Base-by-base conservation (phyloP, 23 tunicate species). In the Styela clava region DNA sequence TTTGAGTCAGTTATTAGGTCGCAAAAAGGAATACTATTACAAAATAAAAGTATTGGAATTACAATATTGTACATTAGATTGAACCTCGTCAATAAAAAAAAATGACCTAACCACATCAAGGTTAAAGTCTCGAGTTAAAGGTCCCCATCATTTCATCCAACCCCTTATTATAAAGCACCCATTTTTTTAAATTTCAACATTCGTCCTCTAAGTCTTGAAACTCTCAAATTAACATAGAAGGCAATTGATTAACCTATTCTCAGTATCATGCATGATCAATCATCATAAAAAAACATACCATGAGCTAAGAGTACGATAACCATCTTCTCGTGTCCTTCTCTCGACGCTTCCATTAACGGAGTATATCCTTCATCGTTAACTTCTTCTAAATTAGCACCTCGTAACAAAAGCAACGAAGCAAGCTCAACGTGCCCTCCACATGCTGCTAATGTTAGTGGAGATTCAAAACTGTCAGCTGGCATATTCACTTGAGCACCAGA, bases 361-460 rank as follows among this genome's bases (percentile, higher is more conserved):
- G 99, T 95, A 83, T 95, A 95, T 31, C 99, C 99, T 52, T 95
- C 99, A 74, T 95, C 99, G 62, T 95, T 95, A 2, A 95, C 92
- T 63, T 95, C 99, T 68, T 95, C 99, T 65, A 95, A 34, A 30
- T 83, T 83, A 16, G 99, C 99, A 27, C 99, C 99, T 64, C 96
- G 79, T 34, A 83, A 74, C 27, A 95, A 82, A 31, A 95, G 87
- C 71, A 95, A 86, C 9, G 89, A 82, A 3, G 99, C 99, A 18
- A 95, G 74, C 5, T 90, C 96, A 28, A 89, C 92, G 62, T 95
- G 99, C 3, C 99, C 99, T 2, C 99, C 99, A 80, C 99, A 95
- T 2, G 99, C 99, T 18, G 99, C 99, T 26, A 95, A 69, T 68
- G 99, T 95, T 65, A 95, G 80, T 0, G 99, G 99, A 52, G 99